Percentiles rank a stretch among this genome's conserved stretches.
Evolutionary conservation across 2,888 invertebrate species (phyloP).

Genomic region (Luffia ferchaultella): DNA sequence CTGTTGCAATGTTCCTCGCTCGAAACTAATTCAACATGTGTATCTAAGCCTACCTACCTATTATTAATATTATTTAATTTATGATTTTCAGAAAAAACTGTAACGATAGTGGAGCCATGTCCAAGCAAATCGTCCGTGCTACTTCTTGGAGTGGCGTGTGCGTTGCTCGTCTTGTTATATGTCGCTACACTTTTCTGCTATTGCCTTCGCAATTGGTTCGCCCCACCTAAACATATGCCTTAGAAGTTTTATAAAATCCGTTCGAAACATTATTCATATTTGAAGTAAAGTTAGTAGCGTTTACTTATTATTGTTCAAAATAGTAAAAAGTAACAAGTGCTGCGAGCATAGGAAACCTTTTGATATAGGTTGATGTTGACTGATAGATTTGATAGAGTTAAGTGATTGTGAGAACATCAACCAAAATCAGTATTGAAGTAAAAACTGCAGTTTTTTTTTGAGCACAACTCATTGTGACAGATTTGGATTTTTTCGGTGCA

Average conservation of each 20-base stretch:
- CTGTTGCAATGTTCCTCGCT: too few species aligned
- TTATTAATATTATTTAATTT: too few species aligned
- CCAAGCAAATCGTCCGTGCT: conserved; percentile 92
- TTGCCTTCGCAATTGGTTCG: conserved; percentile 92
- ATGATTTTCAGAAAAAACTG: conserved; percentile 85
- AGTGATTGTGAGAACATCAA: not conserved
- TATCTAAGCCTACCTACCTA: too few species aligned
- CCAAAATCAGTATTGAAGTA: not conserved
- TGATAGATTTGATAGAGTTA: not conserved
- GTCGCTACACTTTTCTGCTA: conserved; percentile 92
- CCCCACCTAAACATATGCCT: conserved; percentile 81
- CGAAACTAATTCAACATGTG: too few species aligned
- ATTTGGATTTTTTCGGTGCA: not conserved
- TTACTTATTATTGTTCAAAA: not conserved
- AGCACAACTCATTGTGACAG: not conserved
- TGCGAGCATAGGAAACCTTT: not conserved
- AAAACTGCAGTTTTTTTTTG: too few species aligned
- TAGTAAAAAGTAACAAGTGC: not conserved
- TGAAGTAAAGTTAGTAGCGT: not conserved
- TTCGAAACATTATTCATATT: too few species aligned
- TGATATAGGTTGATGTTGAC: not conserved
- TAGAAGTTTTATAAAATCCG: conserved; percentile 20
- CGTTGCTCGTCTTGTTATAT: conserved; percentile 86
- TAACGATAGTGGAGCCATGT: conserved; percentile 90
- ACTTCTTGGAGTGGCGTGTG: conserved; percentile 89